These are phyloP conservation scores for Grallaria varia DNA, from an alignment of 2,113 vertebrate genomes.

Conservation along the genomic window DNA sequence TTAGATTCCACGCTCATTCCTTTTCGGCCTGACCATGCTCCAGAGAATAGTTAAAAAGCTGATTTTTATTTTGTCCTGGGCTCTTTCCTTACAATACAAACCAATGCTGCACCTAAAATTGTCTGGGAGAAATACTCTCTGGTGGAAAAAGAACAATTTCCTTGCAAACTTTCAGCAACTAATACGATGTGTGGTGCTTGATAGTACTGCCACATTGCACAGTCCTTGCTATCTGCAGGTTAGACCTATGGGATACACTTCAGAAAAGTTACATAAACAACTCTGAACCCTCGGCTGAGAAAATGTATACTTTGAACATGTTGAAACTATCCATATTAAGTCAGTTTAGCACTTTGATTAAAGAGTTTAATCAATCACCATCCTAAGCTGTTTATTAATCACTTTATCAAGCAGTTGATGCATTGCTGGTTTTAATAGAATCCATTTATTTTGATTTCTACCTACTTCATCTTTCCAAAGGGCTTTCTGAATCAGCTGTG, in stretches of 20 bases:
- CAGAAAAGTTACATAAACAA: conserved; percentile 80
- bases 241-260: conserved; percentile 71
- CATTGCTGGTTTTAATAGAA: conserved; percentile 99
- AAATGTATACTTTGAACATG: conserved; percentile 80
- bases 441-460: conserved; percentile 99
- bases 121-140: conserved; percentile 38
- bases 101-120: neutral
- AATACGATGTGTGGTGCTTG: conserved; percentile 20
- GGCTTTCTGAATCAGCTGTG: conserved; percentile 92
- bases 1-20: neutral
- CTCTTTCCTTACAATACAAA: neutral
- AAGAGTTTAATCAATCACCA: conserved; percentile 99
- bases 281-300: conserved; percentile 69
- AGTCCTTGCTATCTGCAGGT: conserved; percentile 58
- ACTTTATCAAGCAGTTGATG: conserved; percentile 99
- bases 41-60: neutral
- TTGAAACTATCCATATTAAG: conserved; percentile 89
- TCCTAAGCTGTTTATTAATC: conserved; percentile 97
- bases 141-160: conserved; percentile 32
- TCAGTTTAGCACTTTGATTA: conserved; percentile 96
- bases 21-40: neutral
- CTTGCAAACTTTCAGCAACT: conserved; percentile 16
- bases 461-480: conserved; percentile 95
- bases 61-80: neutral
- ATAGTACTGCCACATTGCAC: conserved; percentile 64